Evolutionary conservation across 2,888 invertebrate genomes (phyloP), one percentile per base, ranked within the genome.

Genomic region (Erynnis tages): DNA sequence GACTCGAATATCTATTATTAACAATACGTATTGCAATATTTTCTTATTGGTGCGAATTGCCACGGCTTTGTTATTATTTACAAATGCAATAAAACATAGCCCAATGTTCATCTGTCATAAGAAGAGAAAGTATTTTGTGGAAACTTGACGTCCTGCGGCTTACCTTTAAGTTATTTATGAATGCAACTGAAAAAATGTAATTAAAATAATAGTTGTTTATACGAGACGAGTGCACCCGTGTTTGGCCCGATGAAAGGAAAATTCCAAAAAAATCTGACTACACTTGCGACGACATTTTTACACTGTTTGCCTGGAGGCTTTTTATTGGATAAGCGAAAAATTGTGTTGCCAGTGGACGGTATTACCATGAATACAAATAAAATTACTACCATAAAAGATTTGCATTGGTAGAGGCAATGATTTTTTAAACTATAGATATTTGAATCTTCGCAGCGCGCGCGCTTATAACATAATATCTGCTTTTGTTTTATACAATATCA

Each of bases 21-120:
- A 21, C 13, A 21, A 11, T 19, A 50, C 37, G 43, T 29, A 27
- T 19, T 37, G 37, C 41, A 35, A 43, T 44, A 44, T 29, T 21
- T 29, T 50, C 50, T 44, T 29, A 50, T 50, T 50, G 37, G 44
- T 16, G 29, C 35, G 57, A 54, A 62, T 59, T 58, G 61, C 55
- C 56, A 55, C 54, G 60, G 58, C 67, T 74, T 81, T 87, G 85
- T 87, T 83, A 83, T 85, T 88, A 88, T 88, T 88, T 88, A 88
- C 87, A 81, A 83, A 78, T 75, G 78, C 66, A 61, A 73, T 78
- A 79, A 78, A 79, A 80, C 76, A 78, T 69, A 77, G 62, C 60
- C 62, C 67, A 71, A 74, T 63, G 67, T 75, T 78, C 77, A 79
- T 73, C 80, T 82, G 85, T 79, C 79, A 79, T 57, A 53, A 57